Percentiles rank a stretch among this genome's conserved stretches.
Conservation (phyloP, 2,797 vertebrate genomes). For the Eulemur rubriventer region DNA sequence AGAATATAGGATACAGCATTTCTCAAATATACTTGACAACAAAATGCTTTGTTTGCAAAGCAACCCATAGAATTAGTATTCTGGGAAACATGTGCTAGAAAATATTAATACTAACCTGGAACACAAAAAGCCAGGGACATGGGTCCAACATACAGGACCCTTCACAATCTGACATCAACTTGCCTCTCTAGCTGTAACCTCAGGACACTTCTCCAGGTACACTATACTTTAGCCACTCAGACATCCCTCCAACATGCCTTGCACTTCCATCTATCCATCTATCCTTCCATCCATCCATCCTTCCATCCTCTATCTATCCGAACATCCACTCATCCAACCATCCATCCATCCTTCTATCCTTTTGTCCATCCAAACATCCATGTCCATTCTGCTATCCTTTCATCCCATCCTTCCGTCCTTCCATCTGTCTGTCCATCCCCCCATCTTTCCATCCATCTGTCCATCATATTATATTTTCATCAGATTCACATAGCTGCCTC, state of each 20-base stretch:
- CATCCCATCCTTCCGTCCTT: too few species aligned
- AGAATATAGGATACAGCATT: neutral
- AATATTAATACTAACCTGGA: neutral
- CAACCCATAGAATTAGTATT: neutral
- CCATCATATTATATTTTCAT: neutral
- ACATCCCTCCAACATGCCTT: rapidly evolving
- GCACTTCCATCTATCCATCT: neutral
- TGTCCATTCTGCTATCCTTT: too few species aligned
- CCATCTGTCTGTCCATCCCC: neutral
- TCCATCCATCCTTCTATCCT: too few species aligned
- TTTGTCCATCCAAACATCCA: neutral
- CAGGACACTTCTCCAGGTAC: neutral
- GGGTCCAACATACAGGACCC: neutral
- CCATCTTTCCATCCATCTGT: neutral
- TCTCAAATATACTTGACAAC: neutral
- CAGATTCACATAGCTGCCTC: neutral
- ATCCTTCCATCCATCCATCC: too few species aligned
- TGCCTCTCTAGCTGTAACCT: neutral
- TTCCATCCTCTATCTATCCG: too few species aligned
- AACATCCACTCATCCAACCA: too few species aligned
- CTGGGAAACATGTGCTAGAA: neutral
- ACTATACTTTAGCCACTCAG: neutral
- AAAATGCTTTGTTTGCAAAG: neutral
- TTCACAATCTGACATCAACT: neutral
- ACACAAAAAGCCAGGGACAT: neutral